phyloP scores from a whole-genome alignment of 2,797 vertebrate genomes.

The Prionace glauca region DNA sequence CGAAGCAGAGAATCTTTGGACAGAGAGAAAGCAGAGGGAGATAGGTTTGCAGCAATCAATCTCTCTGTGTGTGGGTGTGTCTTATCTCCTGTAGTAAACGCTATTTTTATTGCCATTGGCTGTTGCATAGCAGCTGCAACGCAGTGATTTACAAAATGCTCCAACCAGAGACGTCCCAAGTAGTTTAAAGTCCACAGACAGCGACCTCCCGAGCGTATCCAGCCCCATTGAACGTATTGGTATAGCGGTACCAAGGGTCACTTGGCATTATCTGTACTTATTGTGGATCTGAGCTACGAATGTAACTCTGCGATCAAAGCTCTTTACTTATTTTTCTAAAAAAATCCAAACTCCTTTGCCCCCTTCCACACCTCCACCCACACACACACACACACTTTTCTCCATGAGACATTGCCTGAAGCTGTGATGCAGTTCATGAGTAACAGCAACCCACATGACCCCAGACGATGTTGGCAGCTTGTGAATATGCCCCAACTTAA shows the following conservation, averaged over 20 bases:
- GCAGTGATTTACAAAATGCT: not conserved
- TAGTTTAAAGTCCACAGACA: not conserved
- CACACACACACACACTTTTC: not conserved
- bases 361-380: not conserved
- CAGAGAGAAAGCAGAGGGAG: not conserved
- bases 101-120: not conserved
- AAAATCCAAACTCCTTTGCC: not conserved
- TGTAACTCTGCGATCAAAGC: not conserved
- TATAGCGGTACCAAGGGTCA: not conserved
- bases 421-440: not conserved
- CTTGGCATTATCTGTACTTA: not conserved
- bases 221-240: not conserved
- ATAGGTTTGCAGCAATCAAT: not conserved
- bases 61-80: not conserved
- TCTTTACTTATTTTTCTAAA: not conserved
- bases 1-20: not conserved
- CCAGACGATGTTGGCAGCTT: not conserved
- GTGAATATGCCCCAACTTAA: not conserved
- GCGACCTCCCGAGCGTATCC: not conserved
- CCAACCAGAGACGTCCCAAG: not conserved
- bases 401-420: not conserved
- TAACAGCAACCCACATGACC: not conserved
- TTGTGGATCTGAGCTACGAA: not conserved
- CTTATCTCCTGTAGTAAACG: not conserved
- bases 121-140: not conserved